A percentile compares a stretch with the other conserved stretches of the same genome.
phyloP scores from a whole-genome alignment of 1,140 invertebrate species.

The Hylaeus anthracinus region DNA sequence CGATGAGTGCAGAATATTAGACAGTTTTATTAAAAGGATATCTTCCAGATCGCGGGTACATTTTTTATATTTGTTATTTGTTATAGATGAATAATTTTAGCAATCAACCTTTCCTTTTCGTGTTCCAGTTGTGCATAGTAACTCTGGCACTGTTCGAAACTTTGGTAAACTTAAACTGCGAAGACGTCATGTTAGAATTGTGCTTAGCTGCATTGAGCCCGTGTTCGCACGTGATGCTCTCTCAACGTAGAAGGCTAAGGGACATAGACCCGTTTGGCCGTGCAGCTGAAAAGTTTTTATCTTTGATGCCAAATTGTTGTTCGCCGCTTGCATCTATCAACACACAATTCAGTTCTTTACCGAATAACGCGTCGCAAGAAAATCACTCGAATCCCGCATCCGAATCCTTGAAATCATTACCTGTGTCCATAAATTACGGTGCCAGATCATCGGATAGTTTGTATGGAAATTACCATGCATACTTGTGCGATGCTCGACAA shows the following conservation, averaged over 20 bases:
- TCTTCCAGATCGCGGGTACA: slow-evolving; percentile 87
- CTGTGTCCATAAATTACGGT: slow-evolving; percentile 79
- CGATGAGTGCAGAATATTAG: slow-evolving; percentile 89
- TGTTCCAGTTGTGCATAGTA: slow-evolving; percentile 91
- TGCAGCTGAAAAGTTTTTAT: slow-evolving; percentile 91
- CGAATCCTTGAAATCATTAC: slow-evolving; percentile 67
- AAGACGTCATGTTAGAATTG: slow-evolving; percentile 97
- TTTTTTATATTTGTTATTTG: slow-evolving; percentile 30
- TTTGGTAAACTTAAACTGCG: slow-evolving; percentile 95
- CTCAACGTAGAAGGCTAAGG: slow-evolving; percentile 87
- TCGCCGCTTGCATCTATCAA: slow-evolving; percentile 51
- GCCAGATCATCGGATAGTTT: slow-evolving; percentile 82
- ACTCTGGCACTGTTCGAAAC: slow-evolving; percentile 95
- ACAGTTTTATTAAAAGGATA: slow-evolving; percentile 89
- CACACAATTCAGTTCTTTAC: slow-evolving; percentile 68
- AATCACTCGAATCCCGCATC: slow-evolving; percentile 40
- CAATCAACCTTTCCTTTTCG: background rate
- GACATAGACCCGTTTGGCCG: slow-evolving; percentile 91
- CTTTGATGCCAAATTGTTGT: slow-evolving; percentile 87
- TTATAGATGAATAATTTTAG: background rate
- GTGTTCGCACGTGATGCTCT: slow-evolving; percentile 94
- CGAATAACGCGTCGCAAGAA: slow-evolving; percentile 72
- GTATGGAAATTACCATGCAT: slow-evolving; percentile 91
- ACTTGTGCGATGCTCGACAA: slow-evolving; percentile 90
- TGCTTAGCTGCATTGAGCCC: slow-evolving; percentile 93